Conservation (phyloP, 1,140 invertebrate genomes). For the Lordiphosa stackelbergi region DNA sequence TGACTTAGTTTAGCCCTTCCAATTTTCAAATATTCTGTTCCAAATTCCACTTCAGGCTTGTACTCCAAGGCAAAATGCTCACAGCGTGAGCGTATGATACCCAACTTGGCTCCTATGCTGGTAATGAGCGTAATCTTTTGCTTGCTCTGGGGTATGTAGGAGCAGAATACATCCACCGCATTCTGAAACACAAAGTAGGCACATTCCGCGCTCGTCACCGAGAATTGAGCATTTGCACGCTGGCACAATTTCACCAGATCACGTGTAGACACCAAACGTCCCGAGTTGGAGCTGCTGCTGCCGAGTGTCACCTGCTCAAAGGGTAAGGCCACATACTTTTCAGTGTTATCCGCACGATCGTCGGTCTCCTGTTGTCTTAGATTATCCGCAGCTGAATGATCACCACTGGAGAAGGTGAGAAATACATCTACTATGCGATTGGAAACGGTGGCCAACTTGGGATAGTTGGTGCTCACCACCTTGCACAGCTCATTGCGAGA, state of each 20-base stretch:
- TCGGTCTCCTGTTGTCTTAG: conserved; percentile 73
- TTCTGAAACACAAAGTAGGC: conserved; percentile 90
- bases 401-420: conserved; percentile 86
- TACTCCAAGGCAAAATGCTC: conserved; percentile 88
- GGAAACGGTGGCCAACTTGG: conserved; percentile 85
- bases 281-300: conserved; percentile 59
- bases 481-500: conserved; percentile 84
- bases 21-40: conserved; percentile 77
- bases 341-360: conserved; percentile 64
- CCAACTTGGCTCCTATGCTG: conserved; percentile 88
- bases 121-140: conserved; percentile 83
- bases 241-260: conserved; percentile 96
- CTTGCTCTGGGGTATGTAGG: conserved; percentile 79
- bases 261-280: conserved; percentile 86
- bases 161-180: conserved; percentile 94
- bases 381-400: conserved; percentile 78
- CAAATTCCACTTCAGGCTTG: conserved; percentile 84
- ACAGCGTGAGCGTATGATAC: conserved; percentile 89
- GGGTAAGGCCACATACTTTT: conserved; percentile 58
- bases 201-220: conserved; percentile 85
- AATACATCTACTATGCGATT: conserved; percentile 91
- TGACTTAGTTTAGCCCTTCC: conserved; percentile 79
- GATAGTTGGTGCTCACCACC: conserved; percentile 84
- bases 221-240: conserved; percentile 85
- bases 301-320: conserved; percentile 49